phyloP scores from a whole-genome alignment of 92 coral and sea anemone species.

The Parazoanthus swiftii region DNA sequence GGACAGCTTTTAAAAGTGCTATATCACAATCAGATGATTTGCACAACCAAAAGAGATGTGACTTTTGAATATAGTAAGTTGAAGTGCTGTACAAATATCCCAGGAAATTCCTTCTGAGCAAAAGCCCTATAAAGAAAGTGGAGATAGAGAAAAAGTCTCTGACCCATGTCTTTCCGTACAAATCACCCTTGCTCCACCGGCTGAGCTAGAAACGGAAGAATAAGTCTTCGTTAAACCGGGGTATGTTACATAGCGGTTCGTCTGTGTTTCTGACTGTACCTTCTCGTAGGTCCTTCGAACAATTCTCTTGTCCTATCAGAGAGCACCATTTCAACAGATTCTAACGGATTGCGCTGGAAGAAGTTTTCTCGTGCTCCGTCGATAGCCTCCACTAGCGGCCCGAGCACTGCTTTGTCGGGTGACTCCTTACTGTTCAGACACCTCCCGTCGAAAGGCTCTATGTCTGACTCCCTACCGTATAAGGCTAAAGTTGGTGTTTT shows the following conservation, averaged over 20 bases:
- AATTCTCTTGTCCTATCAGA: not conserved
- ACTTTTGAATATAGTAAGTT: too few relatives aligned
- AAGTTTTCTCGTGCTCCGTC: conserved; percentile 3
- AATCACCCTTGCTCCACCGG: too few relatives aligned
- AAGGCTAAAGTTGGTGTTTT: too few relatives aligned
- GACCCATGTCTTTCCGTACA: too few relatives aligned
- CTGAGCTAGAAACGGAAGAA: not conserved
- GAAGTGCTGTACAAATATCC: too few relatives aligned
- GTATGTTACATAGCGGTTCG: too few relatives aligned
- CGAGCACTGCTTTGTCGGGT: not conserved
- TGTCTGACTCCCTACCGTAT: not conserved
- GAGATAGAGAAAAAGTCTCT: too few relatives aligned
- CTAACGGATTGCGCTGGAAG: not conserved
- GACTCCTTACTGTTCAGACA: not conserved
- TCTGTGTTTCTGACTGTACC: not conserved
- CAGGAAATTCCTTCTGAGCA: too few relatives aligned
- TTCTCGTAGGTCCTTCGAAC: not conserved
- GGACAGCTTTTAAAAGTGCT: too few relatives aligned
- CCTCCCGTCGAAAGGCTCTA: conserved; percentile 36
- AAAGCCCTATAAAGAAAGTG: too few relatives aligned
- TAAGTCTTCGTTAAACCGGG: not conserved
- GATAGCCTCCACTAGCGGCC: not conserved
- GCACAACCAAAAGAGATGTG: not conserved
- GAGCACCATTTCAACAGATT: conserved; percentile 21
- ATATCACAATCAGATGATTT: too few relatives aligned